Percentiles rank a stretch among this genome's conserved stretches.
These are phyloP conservation scores for Nesogale talazaci DNA, from an alignment of 2,113 vertebrate species.

Conservation along the genomic window DNA sequence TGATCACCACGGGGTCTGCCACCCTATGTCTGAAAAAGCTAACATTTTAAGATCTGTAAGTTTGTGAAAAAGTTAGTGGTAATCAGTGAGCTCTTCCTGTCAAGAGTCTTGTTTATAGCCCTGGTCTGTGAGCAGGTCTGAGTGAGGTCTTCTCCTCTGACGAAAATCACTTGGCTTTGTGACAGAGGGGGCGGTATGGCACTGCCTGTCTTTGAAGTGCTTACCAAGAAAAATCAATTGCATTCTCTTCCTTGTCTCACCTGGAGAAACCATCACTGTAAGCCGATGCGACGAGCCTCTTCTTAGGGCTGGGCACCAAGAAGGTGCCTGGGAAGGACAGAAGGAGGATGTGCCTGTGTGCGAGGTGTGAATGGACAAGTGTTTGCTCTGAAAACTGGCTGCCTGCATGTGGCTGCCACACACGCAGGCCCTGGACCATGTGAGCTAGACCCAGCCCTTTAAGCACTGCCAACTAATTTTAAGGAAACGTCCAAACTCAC, in stretches of 20 bases:
- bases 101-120: neutral
- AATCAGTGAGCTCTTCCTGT: neutral
- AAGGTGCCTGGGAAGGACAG: neutral
- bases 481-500: neutral
- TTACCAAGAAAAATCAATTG: neutral
- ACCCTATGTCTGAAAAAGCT: conserved; percentile 28
- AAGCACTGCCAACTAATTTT: neutral
- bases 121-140: neutral
- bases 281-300: neutral
- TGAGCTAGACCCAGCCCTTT: neutral
- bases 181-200: neutral
- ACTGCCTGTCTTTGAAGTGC: neutral
- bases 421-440: too few species aligned
- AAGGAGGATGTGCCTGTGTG: too few species aligned
- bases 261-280: neutral
- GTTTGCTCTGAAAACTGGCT: neutral
- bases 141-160: neutral
- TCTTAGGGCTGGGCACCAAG: neutral
- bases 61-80: conserved; percentile 18
- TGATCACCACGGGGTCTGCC: neutral
- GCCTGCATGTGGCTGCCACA: neutral
- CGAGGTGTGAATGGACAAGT: neutral
- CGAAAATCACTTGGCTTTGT: neutral
- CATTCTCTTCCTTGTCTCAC: neutral
- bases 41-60: neutral